Base-by-base conservation (phyloP, 2,888 invertebrate species). In the Nomada ruficornis region DNA sequence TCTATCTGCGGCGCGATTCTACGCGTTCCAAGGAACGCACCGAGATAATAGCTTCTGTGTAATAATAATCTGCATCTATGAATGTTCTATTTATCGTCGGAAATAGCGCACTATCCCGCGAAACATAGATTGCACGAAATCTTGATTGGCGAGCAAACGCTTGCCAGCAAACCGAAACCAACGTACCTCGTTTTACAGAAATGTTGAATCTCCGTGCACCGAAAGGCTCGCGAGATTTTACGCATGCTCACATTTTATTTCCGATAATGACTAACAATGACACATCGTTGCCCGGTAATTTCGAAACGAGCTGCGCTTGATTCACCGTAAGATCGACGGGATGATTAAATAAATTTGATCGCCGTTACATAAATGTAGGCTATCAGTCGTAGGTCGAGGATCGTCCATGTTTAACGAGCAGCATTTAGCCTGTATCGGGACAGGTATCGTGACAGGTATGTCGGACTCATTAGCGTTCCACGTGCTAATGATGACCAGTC, bases 401-500 rank as follows among this genome's bases (percentile, higher is more conserved):
- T 65, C 50, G 50, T n/a, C 47, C 42, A 42, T 62, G 18, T 65
- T n/a, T 47, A 50, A 5, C 36, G 13, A 4, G 20, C 29, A n/a
- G 57, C 29, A 36, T 57, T 9, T 44, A 57, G 26, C 15, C 54
- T 26, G 67, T 73, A 71, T 80, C 73, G 20, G 55, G 23, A n/a
- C 75, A 13, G 55, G 11, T 47, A 47, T 47, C 11, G 47, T 15
- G 47, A 47, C 15, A 47, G 47, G 57, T 52, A 73, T 65, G 77
- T 67, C 18, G 54, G 77, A 36, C 50, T 70, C 52, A 44, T 74
- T 65, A 52, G 1, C 57, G 57, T 64, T 47, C 26, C 80, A 57
- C 70, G 63, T 54, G 75, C 50, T 62, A 62, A 29, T 5, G 42
- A n/a, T 42, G 18, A 2, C 1, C 52, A 9, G 42, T 13, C n/a